phyloP scores from a whole-genome alignment of 2,888 invertebrate genomes.

The Autographa gamma region DNA sequence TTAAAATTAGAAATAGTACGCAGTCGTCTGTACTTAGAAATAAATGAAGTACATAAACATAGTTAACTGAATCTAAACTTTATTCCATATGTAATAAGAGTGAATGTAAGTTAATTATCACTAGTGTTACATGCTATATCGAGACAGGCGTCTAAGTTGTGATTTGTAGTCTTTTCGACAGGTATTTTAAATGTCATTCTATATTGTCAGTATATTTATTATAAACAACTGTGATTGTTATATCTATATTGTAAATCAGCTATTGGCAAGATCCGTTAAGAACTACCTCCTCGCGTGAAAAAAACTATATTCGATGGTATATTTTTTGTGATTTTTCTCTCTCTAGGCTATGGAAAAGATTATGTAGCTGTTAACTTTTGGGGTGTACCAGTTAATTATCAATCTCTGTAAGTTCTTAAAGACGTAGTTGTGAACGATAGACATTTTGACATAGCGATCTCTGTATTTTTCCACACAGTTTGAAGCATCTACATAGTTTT shows the following conservation, averaged over 20 bases:
- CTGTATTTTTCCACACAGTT: conserved; percentile 26
- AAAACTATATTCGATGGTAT: conserved; percentile 60
- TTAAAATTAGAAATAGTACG: conserved; percentile 67
- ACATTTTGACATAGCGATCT: conserved; percentile 26
- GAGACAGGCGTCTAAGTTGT: conserved; percentile 82
- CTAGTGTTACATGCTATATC: conserved; percentile 75
- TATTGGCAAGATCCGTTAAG: conserved; percentile 72
- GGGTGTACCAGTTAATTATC: conserved; percentile 33
- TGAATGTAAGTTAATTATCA: conserved; percentile 82
- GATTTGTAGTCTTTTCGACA: conserved; percentile 84
- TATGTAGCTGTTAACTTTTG: conserved; percentile 50
- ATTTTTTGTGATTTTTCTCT: conserved; percentile 60
- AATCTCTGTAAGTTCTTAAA: conserved; percentile 32
- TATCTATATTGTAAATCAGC: conserved; percentile 69
- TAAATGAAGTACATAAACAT: conserved; percentile 85
- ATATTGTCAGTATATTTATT: conserved; percentile 73
- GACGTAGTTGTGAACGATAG: conserved; percentile 27
- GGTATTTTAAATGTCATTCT: conserved; percentile 77
- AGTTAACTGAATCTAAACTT: conserved; percentile 80
- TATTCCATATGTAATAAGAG: conserved; percentile 83
- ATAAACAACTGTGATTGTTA: conserved; percentile 81
- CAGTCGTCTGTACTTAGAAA: conserved; percentile 76
- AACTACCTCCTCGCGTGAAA: conserved; percentile 75
- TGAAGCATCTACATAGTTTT: conserved; percentile 52
- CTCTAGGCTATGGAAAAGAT: conserved; percentile 53